These are phyloP conservation scores for Siderastrea radians DNA, from an alignment of 92 coral and sea anemone genomes.

Conservation along the genomic window DNA sequence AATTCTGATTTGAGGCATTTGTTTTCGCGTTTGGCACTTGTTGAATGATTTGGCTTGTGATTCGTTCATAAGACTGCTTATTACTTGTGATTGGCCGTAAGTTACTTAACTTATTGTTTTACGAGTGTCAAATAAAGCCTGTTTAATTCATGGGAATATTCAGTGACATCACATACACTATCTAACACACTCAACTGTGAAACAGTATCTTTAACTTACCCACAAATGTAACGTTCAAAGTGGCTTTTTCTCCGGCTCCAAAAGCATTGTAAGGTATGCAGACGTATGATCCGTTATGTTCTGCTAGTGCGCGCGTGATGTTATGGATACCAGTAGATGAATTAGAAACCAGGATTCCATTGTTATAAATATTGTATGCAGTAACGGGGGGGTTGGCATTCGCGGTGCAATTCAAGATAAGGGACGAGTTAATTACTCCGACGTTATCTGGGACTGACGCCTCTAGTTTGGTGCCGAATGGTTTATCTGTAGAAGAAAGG, in stretches of 20 bases:
- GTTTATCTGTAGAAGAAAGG: conserved; percentile 64
- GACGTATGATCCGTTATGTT: conserved; percentile 79
- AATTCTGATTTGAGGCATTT: too few relatives aligned
- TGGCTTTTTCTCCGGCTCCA: conserved; percentile 71
- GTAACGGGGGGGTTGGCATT: conserved; percentile 73
- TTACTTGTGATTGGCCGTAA: too few relatives aligned
- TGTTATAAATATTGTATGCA: conserved; percentile 62
- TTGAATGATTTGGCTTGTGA: too few relatives aligned
- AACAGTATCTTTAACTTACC: conserved; percentile 55
- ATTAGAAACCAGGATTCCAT: conserved; percentile 50
- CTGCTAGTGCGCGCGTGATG: conserved; percentile 60
- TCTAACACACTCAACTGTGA: neutral
- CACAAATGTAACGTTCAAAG: conserved; percentile 42
- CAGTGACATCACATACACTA: too few relatives aligned
- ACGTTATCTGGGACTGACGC: conserved; percentile 48
- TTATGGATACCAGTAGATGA: conserved; percentile 59
- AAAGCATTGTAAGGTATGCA: conserved; percentile 86
- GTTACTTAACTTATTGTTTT: neutral
- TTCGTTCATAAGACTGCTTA: too few relatives aligned
- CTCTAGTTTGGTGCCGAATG: conserved; percentile 56
- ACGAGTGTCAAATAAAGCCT: too few relatives aligned
- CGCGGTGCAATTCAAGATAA: conserved; percentile 63
- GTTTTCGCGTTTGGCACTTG: too few relatives aligned
- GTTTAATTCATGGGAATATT: neutral
- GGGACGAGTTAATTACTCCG: conserved; percentile 55